These are phyloP conservation scores for Drosophila longiperda DNA, from an alignment of 2,888 invertebrate species.

Conservation along the genomic window DNA sequence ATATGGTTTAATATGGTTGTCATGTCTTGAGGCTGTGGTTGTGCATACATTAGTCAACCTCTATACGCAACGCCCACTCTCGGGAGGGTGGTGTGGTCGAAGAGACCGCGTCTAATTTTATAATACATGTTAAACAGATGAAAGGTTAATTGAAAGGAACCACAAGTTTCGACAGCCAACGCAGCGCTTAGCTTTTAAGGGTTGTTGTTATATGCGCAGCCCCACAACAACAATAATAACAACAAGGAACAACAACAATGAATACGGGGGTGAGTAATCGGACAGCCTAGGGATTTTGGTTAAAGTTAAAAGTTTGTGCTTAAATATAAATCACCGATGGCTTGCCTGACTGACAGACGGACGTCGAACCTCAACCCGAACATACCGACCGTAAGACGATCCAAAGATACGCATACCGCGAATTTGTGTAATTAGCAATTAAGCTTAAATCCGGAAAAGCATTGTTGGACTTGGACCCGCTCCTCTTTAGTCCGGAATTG, in stretches of 20 bases:
- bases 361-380: constrained; percentile 30
- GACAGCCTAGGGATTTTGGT: constrained; percentile 66
- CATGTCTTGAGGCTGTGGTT: constrained; percentile 78
- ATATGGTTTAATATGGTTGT: constrained; percentile 79
- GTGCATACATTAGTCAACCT: constrained; percentile 70
- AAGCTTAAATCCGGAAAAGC: constrained; percentile 57
- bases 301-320: constrained; percentile 78
- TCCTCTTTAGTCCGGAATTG: constrained; percentile 34
- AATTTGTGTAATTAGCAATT: constrained; percentile 79
- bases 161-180: constrained; percentile 76
- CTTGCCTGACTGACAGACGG: constrained; percentile 47
- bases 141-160: constrained; percentile 79
- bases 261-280: constrained; percentile 21
- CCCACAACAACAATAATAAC: constrained; percentile 26
- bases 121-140: constrained; percentile 80
- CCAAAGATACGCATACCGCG: constrained; percentile 64
- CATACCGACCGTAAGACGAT: constrained; percentile 40
- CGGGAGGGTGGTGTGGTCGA: constrained; percentile 51
- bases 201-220: constrained; percentile 50
- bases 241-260: constrained; percentile 32
- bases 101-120: constrained; percentile 78
- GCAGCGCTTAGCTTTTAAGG: constrained; percentile 69
- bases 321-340: constrained; percentile 78
- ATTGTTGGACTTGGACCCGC: constrained; percentile 28
- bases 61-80: constrained; percentile 33